Percentiles rank a stretch among this genome's conserved stretches.
These are phyloP conservation scores for Desoria tigrina DNA, from an alignment of 2,888 invertebrate species.

Conservation along the genomic window DNA sequence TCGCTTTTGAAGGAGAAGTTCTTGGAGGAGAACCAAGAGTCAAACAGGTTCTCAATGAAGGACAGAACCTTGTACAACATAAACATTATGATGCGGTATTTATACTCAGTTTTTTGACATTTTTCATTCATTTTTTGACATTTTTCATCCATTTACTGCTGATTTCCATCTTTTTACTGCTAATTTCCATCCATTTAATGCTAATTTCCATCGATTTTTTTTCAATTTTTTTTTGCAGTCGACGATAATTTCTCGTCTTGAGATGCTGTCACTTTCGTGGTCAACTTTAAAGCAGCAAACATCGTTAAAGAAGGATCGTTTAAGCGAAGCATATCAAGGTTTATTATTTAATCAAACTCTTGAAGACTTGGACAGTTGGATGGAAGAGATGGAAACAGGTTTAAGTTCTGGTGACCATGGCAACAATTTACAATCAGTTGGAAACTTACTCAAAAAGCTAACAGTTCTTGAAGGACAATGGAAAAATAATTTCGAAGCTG, in stretches of 20 bases:
- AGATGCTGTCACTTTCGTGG: too few relatives aligned
- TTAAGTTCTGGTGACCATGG: constrained; percentile 77
- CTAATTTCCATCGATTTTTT: too few relatives aligned
- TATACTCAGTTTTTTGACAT: too few relatives aligned
- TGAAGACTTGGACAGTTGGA: constrained; percentile 91
- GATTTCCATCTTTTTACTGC: too few relatives aligned
- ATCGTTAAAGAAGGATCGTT: constrained; percentile 61
- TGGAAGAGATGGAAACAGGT: constrained; percentile 82
- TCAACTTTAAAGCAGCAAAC: neutral
- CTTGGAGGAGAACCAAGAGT: constrained; percentile 98
- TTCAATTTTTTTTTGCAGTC: too few relatives aligned
- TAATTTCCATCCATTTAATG: too few relatives aligned
- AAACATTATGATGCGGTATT: too few relatives aligned
- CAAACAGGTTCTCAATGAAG: constrained; percentile 92
- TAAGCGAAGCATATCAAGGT: constrained; percentile 90
- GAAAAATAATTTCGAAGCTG: constrained; percentile 77
- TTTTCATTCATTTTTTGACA: too few relatives aligned
- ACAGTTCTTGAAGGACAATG: constrained; percentile 81
- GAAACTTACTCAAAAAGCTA: constrained; percentile 68
- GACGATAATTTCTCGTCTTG: too few relatives aligned
- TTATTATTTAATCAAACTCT: constrained; percentile 81
- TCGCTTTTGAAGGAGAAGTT: constrained; percentile 98
- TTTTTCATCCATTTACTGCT: too few relatives aligned
- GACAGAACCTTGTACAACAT: too few relatives aligned
- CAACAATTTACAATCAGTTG: constrained; percentile 83